Conservation (phyloP, 2,888 invertebrate species). For the Ophion ellenae region DNA sequence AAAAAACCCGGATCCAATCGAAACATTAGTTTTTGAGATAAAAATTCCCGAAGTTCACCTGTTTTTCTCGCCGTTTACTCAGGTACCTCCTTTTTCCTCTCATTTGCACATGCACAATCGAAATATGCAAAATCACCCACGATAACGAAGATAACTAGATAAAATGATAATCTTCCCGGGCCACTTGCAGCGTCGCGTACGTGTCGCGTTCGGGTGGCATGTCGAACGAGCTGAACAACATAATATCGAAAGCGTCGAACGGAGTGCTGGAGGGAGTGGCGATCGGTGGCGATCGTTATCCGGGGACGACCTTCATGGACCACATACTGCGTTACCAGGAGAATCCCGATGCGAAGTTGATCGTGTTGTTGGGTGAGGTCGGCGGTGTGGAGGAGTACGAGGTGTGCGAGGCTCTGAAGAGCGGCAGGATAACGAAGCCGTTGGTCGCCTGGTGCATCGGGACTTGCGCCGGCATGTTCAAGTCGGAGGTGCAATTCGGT, state of each 20-base stretch:
- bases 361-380: conserved; percentile 98
- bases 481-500: conserved; percentile 96
- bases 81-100: too few species aligned
- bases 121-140: too few species aligned
- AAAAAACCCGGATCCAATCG: too few species aligned
- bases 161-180: conserved; percentile 9
- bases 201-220: conserved; percentile 99
- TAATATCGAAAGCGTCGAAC: conserved; percentile 97
- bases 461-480: conserved; percentile 89
- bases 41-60: too few species aligned
- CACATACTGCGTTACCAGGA: conserved; percentile 95
- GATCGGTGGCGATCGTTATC: conserved; percentile 98
- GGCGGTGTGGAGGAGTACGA: conserved; percentile 99
- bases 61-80: too few species aligned
- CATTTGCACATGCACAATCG: too few species aligned
- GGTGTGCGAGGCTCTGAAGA: conserved; percentile 94
- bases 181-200: conserved; percentile 93
- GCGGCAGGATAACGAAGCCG: conserved; percentile 94
- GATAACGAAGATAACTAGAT: too few species aligned
- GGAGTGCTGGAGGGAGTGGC: conserved; percentile 99
- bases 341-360: conserved; percentile 94
- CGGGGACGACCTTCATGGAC: conserved; percentile 99
- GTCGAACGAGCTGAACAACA: conserved; percentile 99
- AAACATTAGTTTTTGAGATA: too few species aligned
- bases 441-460: conserved; percentile 99